Evolutionary conservation across 2,888 invertebrate genomes (phyloP).

Genomic region (Lasioglossum figueresi): DNA sequence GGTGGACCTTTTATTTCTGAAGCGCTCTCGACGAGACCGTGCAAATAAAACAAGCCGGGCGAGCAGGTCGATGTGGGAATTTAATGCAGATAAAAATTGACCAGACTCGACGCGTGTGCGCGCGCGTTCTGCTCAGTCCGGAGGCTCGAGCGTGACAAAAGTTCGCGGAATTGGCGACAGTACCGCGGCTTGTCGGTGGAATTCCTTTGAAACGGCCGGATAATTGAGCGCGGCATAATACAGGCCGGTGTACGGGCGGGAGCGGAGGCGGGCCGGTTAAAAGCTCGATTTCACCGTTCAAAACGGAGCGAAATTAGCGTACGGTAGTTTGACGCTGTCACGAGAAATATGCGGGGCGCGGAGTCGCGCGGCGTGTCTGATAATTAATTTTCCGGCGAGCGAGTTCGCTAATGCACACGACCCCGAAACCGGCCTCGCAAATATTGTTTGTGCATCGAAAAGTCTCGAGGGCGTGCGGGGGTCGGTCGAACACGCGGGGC

Average conservation of each 20-base stretch:
- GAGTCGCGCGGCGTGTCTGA: conserved; percentile 11
- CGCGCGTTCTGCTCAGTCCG: neutral
- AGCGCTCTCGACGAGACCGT: neutral
- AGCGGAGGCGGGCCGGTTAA: neutral
- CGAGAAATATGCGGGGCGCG: conserved; percentile 21
- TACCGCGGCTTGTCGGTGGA: conserved; percentile 1
- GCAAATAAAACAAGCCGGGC: neutral
- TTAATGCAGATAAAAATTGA: neutral
- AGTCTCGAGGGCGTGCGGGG: conserved; percentile 6
- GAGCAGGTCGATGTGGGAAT: neutral
- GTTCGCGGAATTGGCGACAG: conserved; percentile 20
- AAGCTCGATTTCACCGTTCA: conserved; percentile 19
- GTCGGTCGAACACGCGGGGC: neutral
- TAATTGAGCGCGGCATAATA: conserved; percentile 21
- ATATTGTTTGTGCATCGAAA: conserved; percentile 32
- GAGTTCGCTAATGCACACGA: conserved; percentile 25
- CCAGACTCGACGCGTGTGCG: neutral
- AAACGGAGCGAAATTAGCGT: conserved; percentile 29
- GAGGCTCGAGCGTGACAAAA: neutral
- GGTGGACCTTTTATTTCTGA: neutral
- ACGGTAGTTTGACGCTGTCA: conserved; percentile 23
- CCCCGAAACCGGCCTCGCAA: conserved; percentile 5
- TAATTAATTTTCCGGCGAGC: conserved; percentile 47
- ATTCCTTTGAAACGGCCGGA: conserved; percentile 32
- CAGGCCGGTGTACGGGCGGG: neutral